These are phyloP conservation scores for Drosophila kurseongensis DNA, from an alignment of 1,140 invertebrate genomes.

Conservation along the genomic window DNA sequence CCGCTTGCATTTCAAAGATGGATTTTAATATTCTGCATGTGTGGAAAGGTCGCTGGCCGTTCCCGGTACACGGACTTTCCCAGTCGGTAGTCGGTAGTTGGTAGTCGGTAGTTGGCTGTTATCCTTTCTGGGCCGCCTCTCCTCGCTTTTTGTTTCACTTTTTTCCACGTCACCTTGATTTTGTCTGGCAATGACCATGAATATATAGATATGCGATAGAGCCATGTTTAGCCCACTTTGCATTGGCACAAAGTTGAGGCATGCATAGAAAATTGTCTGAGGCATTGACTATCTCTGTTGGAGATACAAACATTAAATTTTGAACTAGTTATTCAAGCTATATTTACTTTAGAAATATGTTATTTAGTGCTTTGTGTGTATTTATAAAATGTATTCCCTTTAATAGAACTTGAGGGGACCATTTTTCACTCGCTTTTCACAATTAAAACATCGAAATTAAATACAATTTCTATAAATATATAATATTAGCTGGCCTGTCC, in stretches of 20 bases:
- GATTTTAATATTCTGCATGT: slow-evolving; percentile 84
- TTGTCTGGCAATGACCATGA: slow-evolving; percentile 79
- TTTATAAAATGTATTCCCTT: no score
- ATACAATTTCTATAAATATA: no score
- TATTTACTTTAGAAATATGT: not conserved
- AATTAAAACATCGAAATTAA: no score
- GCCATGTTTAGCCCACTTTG: slow-evolving; percentile 76
- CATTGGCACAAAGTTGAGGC: slow-evolving; percentile 47
- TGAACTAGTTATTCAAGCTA: not conserved
- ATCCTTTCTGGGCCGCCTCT: slow-evolving; percentile 39
- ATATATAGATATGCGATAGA: slow-evolving; percentile 59
- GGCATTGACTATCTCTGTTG: not conserved
- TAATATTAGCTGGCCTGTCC: no score
- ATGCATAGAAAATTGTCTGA: slow-evolving; percentile 32
- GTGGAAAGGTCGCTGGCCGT: slow-evolving; percentile 79
- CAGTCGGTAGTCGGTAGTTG: slow-evolving; percentile 13
- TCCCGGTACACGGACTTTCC: slow-evolving; percentile 42
- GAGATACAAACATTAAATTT: not conserved
- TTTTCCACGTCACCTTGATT: slow-evolving; percentile 74
- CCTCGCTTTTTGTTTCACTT: slow-evolving; percentile 28
- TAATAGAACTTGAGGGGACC: no score
- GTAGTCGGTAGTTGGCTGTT: slow-evolving; percentile 31
- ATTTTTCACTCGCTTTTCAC: no score
- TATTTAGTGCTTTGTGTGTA: no score
- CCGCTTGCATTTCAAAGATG: slow-evolving; percentile 79